Evolutionary conservation across 2,888 invertebrate genomes (phyloP).

Genomic region (Pachliopta kotzebuea): DNA sequence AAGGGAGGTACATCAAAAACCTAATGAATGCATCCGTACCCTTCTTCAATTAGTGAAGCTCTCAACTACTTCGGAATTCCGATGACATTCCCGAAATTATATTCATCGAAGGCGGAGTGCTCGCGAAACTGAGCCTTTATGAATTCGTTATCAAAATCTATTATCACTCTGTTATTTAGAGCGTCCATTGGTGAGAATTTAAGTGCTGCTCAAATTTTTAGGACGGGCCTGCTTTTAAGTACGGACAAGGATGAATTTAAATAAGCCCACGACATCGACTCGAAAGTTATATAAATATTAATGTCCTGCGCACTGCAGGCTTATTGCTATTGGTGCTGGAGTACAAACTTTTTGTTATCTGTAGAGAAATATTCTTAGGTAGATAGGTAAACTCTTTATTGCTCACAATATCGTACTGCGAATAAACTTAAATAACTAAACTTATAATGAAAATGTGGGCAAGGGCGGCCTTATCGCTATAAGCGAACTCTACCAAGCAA

Average conservation of each 20-base stretch:
- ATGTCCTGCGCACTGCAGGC: constrained; percentile 61
- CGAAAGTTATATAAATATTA: constrained; percentile 72
- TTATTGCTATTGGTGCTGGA: constrained; percentile 59
- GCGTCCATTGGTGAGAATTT: constrained; percentile 52
- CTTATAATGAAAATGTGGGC: too few species aligned
- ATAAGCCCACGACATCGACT: constrained; percentile 68
- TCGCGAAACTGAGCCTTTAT: constrained; percentile 31
- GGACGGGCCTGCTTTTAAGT: constrained; percentile 59
- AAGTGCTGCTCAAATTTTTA: constrained; percentile 62
- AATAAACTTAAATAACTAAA: too few species aligned
- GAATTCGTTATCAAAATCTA: constrained; percentile 39
- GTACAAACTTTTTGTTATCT: constrained; percentile 32
- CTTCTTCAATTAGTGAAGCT: constrained; percentile 7
- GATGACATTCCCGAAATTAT: constrained; percentile 4
- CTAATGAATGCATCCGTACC: not conserved
- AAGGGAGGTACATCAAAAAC: too few species aligned
- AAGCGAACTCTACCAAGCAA: too few species aligned
- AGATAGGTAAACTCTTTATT: too few species aligned
- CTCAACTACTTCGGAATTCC: constrained; percentile 7
- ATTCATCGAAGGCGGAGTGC: constrained; percentile 28
- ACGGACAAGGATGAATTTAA: constrained; percentile 70
- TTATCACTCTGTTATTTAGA: constrained; percentile 37
- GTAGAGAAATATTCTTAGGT: too few species aligned
- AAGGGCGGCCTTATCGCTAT: too few species aligned
- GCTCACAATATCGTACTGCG: too few species aligned